Evolutionary conservation across 1,140 invertebrate species (phyloP).

Genomic region (Rhizoglyphus robini): DNA sequence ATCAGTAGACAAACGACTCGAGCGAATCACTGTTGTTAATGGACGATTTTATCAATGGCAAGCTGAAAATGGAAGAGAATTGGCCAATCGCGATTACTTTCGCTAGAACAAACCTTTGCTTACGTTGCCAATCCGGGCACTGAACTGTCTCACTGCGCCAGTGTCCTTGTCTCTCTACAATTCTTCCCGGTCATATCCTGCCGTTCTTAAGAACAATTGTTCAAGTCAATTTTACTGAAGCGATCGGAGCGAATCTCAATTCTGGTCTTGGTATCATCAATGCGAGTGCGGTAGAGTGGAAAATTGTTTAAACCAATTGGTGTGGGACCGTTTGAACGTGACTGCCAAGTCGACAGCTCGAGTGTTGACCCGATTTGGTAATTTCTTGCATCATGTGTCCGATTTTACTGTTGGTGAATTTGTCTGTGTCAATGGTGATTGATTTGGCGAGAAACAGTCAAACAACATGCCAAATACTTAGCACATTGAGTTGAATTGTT

Average conservation of each 20-base stretch:
- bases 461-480: not conserved
- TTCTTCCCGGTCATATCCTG: not conserved
- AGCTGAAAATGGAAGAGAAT: not conserved
- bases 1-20: too few relatives aligned
- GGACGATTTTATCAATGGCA: too few relatives aligned
- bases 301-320: not conserved
- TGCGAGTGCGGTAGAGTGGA: not conserved
- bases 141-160: not conserved
- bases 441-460: not conserved
- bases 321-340: not conserved
- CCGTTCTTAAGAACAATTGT: not conserved
- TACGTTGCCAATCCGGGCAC: not conserved
- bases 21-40: too few relatives aligned
- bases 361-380: not conserved
- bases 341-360: not conserved
- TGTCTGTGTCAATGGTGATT: not conserved
- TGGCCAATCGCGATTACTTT: not conserved
- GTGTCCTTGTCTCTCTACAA: not conserved
- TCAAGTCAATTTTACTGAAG: not conserved
- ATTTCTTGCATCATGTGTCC: not conserved
- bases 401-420: not conserved
- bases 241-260: not conserved
- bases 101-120: not conserved
- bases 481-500: not conserved
- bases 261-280: not conserved